phyloP scores from a whole-genome alignment of 2,888 invertebrate genomes.

The Mycalesis mineus region DNA sequence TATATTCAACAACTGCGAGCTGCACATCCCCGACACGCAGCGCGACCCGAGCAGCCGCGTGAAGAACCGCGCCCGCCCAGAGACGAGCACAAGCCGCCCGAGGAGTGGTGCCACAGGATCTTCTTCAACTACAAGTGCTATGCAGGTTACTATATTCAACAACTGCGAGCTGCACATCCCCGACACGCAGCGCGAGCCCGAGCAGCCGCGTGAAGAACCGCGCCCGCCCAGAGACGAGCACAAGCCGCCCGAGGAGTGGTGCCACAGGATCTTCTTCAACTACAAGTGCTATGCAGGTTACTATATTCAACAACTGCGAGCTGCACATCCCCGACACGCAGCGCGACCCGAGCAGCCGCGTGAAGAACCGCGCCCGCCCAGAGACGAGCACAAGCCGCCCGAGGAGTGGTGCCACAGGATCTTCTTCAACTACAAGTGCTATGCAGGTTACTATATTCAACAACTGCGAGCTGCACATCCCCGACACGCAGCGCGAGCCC shows the following conservation, averaged over 20 bases:
- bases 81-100: slow-evolving; percentile 54
- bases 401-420: slow-evolving; percentile 84
- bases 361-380: slow-evolving; percentile 45
- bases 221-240: slow-evolving; percentile 48
- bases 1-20: slow-evolving; percentile 79
- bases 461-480: slow-evolving; percentile 76
- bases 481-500: slow-evolving; percentile 50
- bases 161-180: slow-evolving; percentile 77
- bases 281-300: slow-evolving; percentile 84
- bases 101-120: slow-evolving; percentile 84
- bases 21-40: slow-evolving; percentile 68
- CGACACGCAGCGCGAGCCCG: slow-evolving; percentile 47
- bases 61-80: slow-evolving; percentile 46
- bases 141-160: slow-evolving; percentile 80
- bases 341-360: slow-evolving; percentile 42
- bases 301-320: slow-evolving; percentile 80
- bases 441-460: slow-evolving; percentile 82
- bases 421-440: slow-evolving; percentile 86
- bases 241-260: slow-evolving; percentile 77
- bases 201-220: slow-evolving; percentile 45
- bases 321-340: slow-evolving; percentile 69
- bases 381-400: slow-evolving; percentile 52
- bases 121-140: slow-evolving; percentile 87
- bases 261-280: slow-evolving; percentile 86
- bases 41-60: slow-evolving; percentile 42